Percentiles rank a stretch among this genome's conserved stretches.
Evolutionary conservation across 2,797 vertebrate species (phyloP).

Genomic region (Sardinella longiceps): DNA sequence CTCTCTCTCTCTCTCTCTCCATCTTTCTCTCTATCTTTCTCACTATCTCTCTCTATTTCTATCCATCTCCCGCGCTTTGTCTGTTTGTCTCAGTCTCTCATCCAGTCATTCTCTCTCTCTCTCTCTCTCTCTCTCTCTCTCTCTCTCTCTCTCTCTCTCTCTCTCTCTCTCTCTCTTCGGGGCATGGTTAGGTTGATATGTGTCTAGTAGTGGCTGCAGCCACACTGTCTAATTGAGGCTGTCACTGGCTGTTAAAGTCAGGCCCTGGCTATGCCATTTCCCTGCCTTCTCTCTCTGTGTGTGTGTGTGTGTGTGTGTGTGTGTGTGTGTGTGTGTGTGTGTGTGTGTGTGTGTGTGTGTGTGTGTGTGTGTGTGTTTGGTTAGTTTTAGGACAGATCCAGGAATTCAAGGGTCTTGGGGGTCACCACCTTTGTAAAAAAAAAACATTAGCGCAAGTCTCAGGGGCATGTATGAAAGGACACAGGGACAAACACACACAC

Average conservation of each 20-base stretch:
- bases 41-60: neutral
- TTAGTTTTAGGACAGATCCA: too few species aligned
- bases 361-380: slow-evolving; percentile 15
- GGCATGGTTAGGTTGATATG: slow-evolving; percentile 46
- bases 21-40: slow-evolving; percentile 31
- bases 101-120: slow-evolving; percentile 32
- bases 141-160: slow-evolving; percentile 34
- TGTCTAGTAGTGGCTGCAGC: slow-evolving; percentile 56
- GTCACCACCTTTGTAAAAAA: too few species aligned
- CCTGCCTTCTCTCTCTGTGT: neutral
- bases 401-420: too few species aligned
- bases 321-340: slow-evolving; percentile 6
- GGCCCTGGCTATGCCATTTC: slow-evolving; percentile 11
- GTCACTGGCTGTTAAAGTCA: slow-evolving; percentile 57
- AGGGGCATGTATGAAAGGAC: too few species aligned
- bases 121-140: neutral
- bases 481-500: too few species aligned
- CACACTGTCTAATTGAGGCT: slow-evolving; percentile 60
- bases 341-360: slow-evolving; percentile 9
- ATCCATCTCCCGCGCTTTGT: slow-evolving; percentile 33
- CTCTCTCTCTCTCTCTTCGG: slow-evolving; percentile 3
- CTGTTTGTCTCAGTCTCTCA: neutral
- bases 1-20: slow-evolving; percentile 39
- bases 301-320: slow-evolving; percentile 9
- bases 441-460: too few species aligned